phyloP scores from a whole-genome alignment of 2,888 invertebrate species.

The Herminia tarsipennalis region DNA sequence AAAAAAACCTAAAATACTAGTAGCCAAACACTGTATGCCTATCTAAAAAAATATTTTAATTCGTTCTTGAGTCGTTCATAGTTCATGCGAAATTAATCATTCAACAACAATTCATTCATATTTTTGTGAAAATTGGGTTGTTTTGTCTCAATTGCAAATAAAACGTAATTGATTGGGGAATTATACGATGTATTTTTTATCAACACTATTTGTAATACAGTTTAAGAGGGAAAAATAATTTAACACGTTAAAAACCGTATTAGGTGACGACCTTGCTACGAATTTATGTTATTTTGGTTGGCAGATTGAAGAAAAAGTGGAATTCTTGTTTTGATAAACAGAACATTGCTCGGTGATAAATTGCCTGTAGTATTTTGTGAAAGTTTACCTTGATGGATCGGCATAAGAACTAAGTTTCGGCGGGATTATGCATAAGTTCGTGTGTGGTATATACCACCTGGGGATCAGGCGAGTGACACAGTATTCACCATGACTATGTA shows the following conservation, averaged over 20 bases:
- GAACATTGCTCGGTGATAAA: slow-evolving; percentile 23
- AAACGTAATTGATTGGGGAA: slow-evolving; percentile 42
- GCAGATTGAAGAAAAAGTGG: slow-evolving; percentile 57
- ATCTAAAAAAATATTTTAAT: not conserved
- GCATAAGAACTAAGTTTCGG: slow-evolving; percentile 47
- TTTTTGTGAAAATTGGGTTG: slow-evolving; percentile 70
- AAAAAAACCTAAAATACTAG: no score
- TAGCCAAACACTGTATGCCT: no score
- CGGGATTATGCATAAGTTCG: slow-evolving; percentile 78
- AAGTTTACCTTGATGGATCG: slow-evolving; percentile 44
- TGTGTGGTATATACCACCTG: slow-evolving; percentile 75
- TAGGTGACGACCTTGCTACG: slow-evolving; percentile 69
- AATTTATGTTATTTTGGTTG: slow-evolving; percentile 68
- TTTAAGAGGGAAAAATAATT: slow-evolving; percentile 38
- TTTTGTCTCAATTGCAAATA: slow-evolving; percentile 59
- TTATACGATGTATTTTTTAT: slow-evolving; percentile 38
- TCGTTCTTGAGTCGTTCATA: slow-evolving; percentile 9
- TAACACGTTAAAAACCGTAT: slow-evolving; percentile 38
- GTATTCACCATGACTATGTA: slow-evolving; percentile 75
- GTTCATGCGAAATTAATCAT: slow-evolving; percentile 24
- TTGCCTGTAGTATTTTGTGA: slow-evolving; percentile 16
- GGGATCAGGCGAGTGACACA: slow-evolving; percentile 67
- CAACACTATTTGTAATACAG: slow-evolving; percentile 25
- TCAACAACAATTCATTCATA: slow-evolving; percentile 49
- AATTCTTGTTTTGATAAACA: slow-evolving; percentile 45